Percentiles rank a stretch among this genome's conserved stretches.
phyloP scores from a whole-genome alignment of 64 coral and sea anemone genomes.

The Stichodactyla helianthus region DNA sequence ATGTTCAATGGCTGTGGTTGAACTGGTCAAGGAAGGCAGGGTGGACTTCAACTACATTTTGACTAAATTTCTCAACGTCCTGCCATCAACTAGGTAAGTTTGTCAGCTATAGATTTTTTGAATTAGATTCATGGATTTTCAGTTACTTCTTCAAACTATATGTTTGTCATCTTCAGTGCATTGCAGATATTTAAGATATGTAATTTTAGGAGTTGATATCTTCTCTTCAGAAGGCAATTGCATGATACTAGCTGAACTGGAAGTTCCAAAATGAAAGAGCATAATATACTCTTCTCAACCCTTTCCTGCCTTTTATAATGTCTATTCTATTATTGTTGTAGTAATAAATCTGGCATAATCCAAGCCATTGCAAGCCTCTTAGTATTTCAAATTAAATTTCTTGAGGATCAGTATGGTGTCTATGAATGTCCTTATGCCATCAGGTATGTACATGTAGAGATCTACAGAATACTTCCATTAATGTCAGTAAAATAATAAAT shows the following conservation, averaged over 20 bases:
- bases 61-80: conserved; percentile 29
- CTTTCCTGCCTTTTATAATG: neutral
- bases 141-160: neutral
- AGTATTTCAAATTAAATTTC: neutral
- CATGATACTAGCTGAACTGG: too few species aligned
- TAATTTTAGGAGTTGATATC: too few species aligned
- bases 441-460: neutral
- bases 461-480: too few species aligned
- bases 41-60: conserved; percentile 41
- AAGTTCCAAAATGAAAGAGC: neutral
- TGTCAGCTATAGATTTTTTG: neutral
- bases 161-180: neutral
- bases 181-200: too few species aligned
- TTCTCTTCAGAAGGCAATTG: too few species aligned
- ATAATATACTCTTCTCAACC: neutral
- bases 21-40: conserved; percentile 26
- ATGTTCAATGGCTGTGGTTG: conserved; percentile 27
- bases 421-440: conserved; percentile 13
- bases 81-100: conserved; percentile 47
- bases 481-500: too few species aligned
- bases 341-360: neutral
- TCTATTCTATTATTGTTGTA: neutral
- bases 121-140: neutral
- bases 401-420: neutral
- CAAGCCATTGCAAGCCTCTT: neutral